phyloP scores from a whole-genome alignment of 92 coral and sea anemone genomes.

The Porites cylindrica region DNA sequence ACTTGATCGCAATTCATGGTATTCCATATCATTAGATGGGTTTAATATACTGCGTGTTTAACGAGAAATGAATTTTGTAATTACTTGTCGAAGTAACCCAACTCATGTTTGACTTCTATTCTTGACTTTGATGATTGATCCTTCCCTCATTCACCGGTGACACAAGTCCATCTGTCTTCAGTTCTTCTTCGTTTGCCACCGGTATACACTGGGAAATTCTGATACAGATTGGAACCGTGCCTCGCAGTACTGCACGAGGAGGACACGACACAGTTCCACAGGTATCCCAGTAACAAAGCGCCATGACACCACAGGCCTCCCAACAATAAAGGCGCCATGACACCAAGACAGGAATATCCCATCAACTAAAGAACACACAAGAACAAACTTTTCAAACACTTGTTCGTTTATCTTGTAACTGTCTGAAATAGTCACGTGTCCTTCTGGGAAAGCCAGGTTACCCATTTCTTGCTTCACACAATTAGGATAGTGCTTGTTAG shows the following conservation, averaged over 20 bases:
- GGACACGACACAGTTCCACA: background rate
- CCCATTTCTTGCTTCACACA: background rate
- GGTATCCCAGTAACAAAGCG: background rate
- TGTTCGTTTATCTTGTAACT: background rate
- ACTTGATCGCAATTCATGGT: background rate
- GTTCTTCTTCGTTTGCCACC: background rate
- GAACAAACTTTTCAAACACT: background rate
- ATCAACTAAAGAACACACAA: conserved; percentile 13
- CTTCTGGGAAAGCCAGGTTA: background rate
- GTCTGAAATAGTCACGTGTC: background rate
- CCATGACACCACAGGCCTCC: conserved; percentile 4
- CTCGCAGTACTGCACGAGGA: background rate
- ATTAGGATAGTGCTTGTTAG: background rate
- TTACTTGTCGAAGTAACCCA: background rate
- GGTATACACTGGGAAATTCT: background rate
- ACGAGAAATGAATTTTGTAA: background rate
- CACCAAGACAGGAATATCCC: conserved; percentile 13
- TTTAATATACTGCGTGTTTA: background rate
- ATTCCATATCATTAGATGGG: background rate
- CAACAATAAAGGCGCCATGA: background rate
- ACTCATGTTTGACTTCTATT: background rate
- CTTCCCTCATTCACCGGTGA: background rate
- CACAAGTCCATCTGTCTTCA: background rate
- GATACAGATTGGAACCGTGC: background rate
- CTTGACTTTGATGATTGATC: background rate